Percentiles rank a stretch among this genome's conserved stretches.
These are phyloP conservation scores for Aythya baeri DNA, from an alignment of 2,113 vertebrate species.

Conservation along the genomic window DNA sequence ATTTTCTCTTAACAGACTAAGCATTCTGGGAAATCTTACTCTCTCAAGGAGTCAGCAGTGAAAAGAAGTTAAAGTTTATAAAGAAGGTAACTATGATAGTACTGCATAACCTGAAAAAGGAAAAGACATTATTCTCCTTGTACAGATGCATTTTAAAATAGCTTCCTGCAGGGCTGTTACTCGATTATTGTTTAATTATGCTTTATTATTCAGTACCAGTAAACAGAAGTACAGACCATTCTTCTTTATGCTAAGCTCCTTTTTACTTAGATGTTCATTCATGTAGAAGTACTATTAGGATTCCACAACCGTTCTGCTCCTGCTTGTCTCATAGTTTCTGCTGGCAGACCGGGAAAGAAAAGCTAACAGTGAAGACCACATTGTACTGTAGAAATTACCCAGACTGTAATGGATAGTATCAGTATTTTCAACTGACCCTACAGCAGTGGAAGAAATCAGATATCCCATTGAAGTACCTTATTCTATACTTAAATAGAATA, in stretches of 20 bases:
- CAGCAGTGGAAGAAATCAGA: not conserved
- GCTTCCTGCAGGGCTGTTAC: not conserved
- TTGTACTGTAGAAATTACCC: not conserved
- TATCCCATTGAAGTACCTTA: not conserved
- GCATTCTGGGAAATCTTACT: not conserved
- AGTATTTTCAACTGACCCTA: not conserved
- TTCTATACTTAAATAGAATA: not conserved
- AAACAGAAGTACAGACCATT: not conserved
- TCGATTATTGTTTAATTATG: slow-evolving; percentile 3
- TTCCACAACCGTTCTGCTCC: not conserved
- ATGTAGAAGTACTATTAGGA: not conserved
- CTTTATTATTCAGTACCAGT: not conserved
- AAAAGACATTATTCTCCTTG: not conserved
- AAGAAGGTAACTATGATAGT: not conserved
- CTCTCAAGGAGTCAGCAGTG: not conserved
- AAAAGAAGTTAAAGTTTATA: not conserved
- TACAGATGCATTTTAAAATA: not conserved
- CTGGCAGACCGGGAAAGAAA: not conserved
- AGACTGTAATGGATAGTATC: not conserved
- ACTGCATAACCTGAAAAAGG: not conserved
- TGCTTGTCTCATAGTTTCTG: not conserved
- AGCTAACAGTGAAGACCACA: not conserved
- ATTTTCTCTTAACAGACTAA: not conserved
- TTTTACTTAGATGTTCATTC: not conserved
- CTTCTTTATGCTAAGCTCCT: not conserved